A percentile compares a stretch with the other conserved stretches of the same genome.
phyloP scores from a whole-genome alignment of 2,113 vertebrate species.

The Lepus americanus region DNA sequence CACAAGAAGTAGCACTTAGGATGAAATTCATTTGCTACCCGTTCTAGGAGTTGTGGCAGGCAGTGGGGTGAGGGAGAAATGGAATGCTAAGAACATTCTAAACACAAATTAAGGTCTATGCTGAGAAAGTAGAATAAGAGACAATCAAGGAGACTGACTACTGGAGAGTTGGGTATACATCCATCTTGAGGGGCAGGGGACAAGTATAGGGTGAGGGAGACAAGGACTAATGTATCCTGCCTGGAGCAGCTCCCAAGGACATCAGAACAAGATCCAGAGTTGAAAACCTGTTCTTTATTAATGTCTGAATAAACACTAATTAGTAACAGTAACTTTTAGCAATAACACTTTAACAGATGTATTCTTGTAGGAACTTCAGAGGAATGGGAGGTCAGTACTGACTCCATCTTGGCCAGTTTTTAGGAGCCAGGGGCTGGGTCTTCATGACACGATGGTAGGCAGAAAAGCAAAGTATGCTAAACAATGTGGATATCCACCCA shows the following conservation, averaged over 20 bases:
- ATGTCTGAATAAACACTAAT: background rate
- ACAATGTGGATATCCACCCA: background rate
- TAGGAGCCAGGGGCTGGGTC: background rate
- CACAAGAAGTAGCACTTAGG: background rate
- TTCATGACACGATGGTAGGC: background rate
- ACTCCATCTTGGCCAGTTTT: background rate
- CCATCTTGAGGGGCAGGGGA: background rate
- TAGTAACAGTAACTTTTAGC: background rate
- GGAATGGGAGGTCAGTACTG: background rate
- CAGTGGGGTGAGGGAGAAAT: no score
- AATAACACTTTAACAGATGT: background rate
- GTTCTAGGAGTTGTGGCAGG: background rate
- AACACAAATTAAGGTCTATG: background rate
- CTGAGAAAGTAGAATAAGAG: background rate
- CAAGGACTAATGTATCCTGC: background rate
- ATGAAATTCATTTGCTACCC: background rate
- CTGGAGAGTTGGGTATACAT: background rate
- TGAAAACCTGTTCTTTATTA: background rate
- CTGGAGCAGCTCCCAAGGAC: background rate
- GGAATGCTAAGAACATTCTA: background rate
- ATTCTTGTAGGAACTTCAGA: background rate
- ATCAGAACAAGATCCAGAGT: background rate
- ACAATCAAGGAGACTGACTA: background rate
- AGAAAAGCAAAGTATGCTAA: background rate
- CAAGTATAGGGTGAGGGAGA: background rate